phyloP scores from a whole-genome alignment of 2,113 vertebrate species.

The Rhinopomastus cyanomelas region DNA sequence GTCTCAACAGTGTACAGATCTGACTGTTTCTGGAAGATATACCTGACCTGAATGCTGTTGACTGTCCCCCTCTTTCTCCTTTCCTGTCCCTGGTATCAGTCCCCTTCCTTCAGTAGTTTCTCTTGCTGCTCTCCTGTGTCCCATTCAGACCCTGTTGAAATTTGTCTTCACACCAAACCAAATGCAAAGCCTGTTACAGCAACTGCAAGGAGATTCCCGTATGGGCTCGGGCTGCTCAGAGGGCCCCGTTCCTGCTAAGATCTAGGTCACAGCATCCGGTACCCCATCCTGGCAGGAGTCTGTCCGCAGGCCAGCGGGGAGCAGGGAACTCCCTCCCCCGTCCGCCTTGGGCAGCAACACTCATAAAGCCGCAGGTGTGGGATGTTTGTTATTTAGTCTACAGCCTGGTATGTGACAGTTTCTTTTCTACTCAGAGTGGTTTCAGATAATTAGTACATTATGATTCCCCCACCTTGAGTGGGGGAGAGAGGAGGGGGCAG shows the following conservation, averaged over 20 bases:
- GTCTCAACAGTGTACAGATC: not conserved
- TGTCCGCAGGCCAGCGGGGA: constrained; percentile 6
- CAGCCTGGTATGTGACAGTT: constrained; percentile 81
- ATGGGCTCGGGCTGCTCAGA: not conserved
- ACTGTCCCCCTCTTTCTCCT: not conserved
- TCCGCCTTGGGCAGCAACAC: constrained; percentile 25
- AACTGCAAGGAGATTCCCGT: not conserved
- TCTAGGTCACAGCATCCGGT: not conserved
- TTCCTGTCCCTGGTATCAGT: not conserved
- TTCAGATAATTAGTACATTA: constrained; percentile 88
- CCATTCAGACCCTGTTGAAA: not conserved
- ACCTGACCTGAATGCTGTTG: not conserved
- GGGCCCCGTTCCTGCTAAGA: not conserved
- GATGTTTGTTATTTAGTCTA: constrained; percentile 88
- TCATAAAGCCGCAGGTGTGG: constrained; percentile 86
- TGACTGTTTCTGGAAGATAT: not conserved
- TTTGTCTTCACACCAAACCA: not conserved
- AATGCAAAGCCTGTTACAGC: not conserved
- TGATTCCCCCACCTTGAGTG: constrained; percentile 81
- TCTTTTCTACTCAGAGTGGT: constrained; percentile 72
- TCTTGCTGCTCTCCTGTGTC: not conserved
- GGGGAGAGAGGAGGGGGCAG: constrained; percentile 76
- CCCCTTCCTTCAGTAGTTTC: not conserved
- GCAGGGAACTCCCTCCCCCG: constrained; percentile 55
- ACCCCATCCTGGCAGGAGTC: constrained; percentile 41